Evolutionary conservation across 2,888 invertebrate species (phyloP).

Genomic region (Noctua janthina): DNA sequence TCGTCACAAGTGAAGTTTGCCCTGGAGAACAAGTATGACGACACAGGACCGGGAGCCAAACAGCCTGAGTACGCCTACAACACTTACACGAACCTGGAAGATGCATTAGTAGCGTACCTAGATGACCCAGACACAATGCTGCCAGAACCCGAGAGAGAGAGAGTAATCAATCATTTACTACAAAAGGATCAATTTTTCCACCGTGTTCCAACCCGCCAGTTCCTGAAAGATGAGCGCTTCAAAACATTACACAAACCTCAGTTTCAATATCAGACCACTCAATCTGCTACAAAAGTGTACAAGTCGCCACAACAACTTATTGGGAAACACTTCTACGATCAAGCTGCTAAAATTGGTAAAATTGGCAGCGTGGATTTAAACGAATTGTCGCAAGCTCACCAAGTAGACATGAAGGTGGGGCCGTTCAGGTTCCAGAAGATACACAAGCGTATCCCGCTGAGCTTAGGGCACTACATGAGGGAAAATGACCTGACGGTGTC

Average conservation of each 20-base stretch:
- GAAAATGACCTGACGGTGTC: constrained; percentile 53
- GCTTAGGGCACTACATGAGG: constrained; percentile 72
- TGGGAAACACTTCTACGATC: constrained; percentile 32
- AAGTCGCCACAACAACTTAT: constrained; percentile 1
- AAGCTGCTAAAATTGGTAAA: constrained; percentile 7
- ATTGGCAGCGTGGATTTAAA: constrained; percentile 12
- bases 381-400: constrained; percentile 10
- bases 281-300: not conserved
- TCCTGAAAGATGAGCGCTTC: constrained; percentile 73
- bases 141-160: constrained; percentile 78
- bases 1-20: constrained; percentile 84
- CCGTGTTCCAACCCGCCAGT: constrained; percentile 46
- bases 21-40: constrained; percentile 85
- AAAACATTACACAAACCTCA: constrained; percentile 69
- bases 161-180: constrained; percentile 72
- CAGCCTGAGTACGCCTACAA: constrained; percentile 79
- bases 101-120: constrained; percentile 81
- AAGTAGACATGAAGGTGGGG: constrained; percentile 49
- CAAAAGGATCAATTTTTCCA: constrained; percentile 39
- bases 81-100: constrained; percentile 81
- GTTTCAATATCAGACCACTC: constrained; percentile 15
- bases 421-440: constrained; percentile 71
- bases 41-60: constrained; percentile 86
- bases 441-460: constrained; percentile 70
- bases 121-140: constrained; percentile 85